Evolutionary conservation across 2,797 vertebrate genomes (phyloP).

Genomic region (Bovichtus variegatus): DNA sequence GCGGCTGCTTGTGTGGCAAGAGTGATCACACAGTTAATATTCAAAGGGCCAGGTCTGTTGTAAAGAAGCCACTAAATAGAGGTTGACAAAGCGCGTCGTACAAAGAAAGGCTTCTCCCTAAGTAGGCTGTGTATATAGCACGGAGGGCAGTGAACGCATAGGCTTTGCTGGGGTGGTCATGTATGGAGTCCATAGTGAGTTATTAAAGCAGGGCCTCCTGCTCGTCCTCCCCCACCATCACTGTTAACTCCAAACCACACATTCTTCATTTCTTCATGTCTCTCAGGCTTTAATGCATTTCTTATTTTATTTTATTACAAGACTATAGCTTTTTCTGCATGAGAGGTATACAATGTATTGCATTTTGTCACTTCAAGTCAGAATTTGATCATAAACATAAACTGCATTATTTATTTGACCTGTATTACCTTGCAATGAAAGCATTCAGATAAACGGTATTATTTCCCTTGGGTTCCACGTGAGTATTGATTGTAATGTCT

Average conservation of each 20-base stretch:
- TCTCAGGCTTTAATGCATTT: constrained; percentile 19
- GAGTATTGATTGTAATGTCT: constrained; percentile 38
- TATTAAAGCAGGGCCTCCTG: constrained; percentile 78
- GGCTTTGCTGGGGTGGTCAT: constrained; percentile 77
- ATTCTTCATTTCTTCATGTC: constrained; percentile 33
- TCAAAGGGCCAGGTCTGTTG: constrained; percentile 82
- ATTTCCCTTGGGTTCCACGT: constrained; percentile 10
- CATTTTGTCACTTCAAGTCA: neutral
- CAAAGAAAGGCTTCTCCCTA: constrained; percentile 81
- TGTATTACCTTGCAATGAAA: neutral
- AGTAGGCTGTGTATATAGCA: constrained; percentile 84
- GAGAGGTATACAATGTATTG: neutral
- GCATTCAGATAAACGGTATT: constrained; percentile 8
- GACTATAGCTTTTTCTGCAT: neutral
- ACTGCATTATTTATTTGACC: constrained; percentile 6
- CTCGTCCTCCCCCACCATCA: constrained; percentile 57
- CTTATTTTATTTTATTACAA: constrained; percentile 1
- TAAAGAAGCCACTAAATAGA: constrained; percentile 85
- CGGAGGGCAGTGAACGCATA: constrained; percentile 63
- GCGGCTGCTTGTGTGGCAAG: constrained; percentile 84
- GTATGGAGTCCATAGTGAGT: constrained; percentile 80
- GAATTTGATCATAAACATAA: neutral
- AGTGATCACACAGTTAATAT: constrained; percentile 88
- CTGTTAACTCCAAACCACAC: constrained; percentile 52
- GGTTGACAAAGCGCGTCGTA: constrained; percentile 83